Percentiles rank a stretch among this genome's conserved stretches.
These are phyloP conservation scores for Chiridota heheva DNA, from an alignment of 35 echinoderm and acorn worm genomes.

Conservation along the genomic window DNA sequence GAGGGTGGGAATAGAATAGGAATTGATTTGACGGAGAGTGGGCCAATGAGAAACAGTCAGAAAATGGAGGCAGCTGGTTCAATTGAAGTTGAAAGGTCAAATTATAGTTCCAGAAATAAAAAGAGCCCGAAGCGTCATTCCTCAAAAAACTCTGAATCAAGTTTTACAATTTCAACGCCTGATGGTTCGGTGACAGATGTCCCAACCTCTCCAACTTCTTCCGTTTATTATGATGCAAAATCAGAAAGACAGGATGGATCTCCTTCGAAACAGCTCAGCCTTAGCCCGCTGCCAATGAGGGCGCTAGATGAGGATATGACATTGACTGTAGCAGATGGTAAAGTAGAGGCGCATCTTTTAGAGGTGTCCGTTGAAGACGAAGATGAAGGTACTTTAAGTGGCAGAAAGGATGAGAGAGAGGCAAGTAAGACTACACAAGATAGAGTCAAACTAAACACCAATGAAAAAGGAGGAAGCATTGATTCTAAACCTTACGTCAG, in stretches of 20 bases:
- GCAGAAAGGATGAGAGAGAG: too few relatives aligned
- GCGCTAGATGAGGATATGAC: too few relatives aligned
- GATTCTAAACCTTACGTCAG: slow-evolving; percentile 39
- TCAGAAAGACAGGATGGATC: background rate
- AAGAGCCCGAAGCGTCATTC: slow-evolving; percentile 19
- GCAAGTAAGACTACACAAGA: too few relatives aligned
- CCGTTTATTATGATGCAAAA: slow-evolving; percentile 16
- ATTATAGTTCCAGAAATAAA: background rate
- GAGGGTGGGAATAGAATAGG: background rate
- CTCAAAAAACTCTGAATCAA: slow-evolving; percentile 40
- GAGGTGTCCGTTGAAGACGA: too few relatives aligned
- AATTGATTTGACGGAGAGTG: background rate
- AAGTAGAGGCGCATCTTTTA: too few relatives aligned
- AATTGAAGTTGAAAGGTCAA: background rate
- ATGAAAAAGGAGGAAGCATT: too few relatives aligned
- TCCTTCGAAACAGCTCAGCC: too few relatives aligned
- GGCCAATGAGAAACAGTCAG: background rate
- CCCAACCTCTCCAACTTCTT: slow-evolving; percentile 49
- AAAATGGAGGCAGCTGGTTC: background rate
- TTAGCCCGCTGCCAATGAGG: too few relatives aligned
- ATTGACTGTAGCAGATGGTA: too few relatives aligned
- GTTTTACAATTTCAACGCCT: slow-evolving; percentile 86
- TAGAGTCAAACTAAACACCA: too few relatives aligned
- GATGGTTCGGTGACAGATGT: slow-evolving; percentile 55
- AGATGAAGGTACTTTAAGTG: too few relatives aligned